These are phyloP conservation scores for Ethmia dodecea DNA, from an alignment of 2,888 invertebrate genomes.

Conservation along the genomic window DNA sequence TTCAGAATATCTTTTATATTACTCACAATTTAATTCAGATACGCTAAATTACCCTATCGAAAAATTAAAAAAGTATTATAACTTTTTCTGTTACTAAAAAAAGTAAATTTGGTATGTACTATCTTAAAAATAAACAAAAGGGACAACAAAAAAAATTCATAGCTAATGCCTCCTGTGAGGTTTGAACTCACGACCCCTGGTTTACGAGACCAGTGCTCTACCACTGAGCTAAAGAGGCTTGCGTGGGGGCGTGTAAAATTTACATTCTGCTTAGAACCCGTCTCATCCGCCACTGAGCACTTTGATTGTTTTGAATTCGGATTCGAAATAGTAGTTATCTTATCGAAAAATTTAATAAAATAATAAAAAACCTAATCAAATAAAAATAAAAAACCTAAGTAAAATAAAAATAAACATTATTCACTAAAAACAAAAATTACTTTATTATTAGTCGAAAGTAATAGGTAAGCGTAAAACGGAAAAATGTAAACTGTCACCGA, in stretches of 20 bases:
- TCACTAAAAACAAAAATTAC: neutral
- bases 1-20: too few species aligned
- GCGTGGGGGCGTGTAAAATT: slow-evolving; percentile 27
- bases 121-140: slow-evolving; percentile 6
- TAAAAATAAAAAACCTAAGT: neutral
- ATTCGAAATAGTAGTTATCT: neutral
- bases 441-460: too few species aligned
- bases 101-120: neutral
- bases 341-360: too few species aligned
- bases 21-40: too few species aligned
- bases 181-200: slow-evolving; percentile 84
- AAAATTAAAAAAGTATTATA: neutral
- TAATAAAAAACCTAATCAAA: neutral
- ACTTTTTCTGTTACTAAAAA: neutral
- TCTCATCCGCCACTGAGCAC: too few species aligned
- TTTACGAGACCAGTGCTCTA: slow-evolving; percentile 90
- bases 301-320: neutral
- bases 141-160: slow-evolving; percentile 5
- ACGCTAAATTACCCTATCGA: too few species aligned
- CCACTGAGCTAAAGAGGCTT: slow-evolving; percentile 88
- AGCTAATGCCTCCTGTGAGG: slow-evolving; percentile 62
- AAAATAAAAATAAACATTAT: neutral
- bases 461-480: too few species aligned
- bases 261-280: too few species aligned
- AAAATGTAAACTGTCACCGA: too few species aligned